Evolutionary conservation across 2,797 vertebrate genomes (phyloP).

Genomic region (Urocyon cinereoargenteus): DNA sequence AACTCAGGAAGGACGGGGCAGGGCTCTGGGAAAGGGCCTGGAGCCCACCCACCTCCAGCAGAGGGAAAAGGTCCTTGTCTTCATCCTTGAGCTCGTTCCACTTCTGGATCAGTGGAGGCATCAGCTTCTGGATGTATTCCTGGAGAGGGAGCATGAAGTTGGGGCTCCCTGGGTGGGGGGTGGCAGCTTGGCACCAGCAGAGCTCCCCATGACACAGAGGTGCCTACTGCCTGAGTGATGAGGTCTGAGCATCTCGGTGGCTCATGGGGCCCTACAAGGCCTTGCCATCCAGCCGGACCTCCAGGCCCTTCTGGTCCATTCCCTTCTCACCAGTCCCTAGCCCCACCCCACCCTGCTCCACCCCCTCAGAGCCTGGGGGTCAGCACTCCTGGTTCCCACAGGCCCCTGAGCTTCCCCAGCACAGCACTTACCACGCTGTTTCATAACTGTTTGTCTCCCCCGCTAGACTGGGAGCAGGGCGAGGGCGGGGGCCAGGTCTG

Average conservation of each 20-base stretch:
- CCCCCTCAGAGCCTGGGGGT: neutral
- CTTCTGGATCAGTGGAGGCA: slow-evolving; percentile 97
- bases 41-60: slow-evolving; percentile 91
- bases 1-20: accelerated
- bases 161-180: neutral
- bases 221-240: neutral
- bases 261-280: neutral
- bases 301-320: neutral
- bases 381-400: neutral
- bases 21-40: accelerated
- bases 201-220: neutral
- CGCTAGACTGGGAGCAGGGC: slow-evolving; percentile 32
- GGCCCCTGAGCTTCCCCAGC: neutral
- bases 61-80: slow-evolving; percentile 96
- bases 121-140: slow-evolving; percentile 98
- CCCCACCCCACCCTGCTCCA: accelerated
- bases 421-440: slow-evolving; percentile 29
- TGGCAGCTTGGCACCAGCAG: neutral
- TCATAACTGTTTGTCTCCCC: slow-evolving; percentile 43
- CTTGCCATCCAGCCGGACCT: neutral
- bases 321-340: neutral
- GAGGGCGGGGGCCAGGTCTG: neutral
- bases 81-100: slow-evolving; percentile 98
- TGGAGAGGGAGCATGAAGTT: slow-evolving; percentile 71
- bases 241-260: neutral